These are phyloP conservation scores for Mustela lutreola DNA, from an alignment of 2,113 vertebrate genomes.

Conservation along the genomic window DNA sequence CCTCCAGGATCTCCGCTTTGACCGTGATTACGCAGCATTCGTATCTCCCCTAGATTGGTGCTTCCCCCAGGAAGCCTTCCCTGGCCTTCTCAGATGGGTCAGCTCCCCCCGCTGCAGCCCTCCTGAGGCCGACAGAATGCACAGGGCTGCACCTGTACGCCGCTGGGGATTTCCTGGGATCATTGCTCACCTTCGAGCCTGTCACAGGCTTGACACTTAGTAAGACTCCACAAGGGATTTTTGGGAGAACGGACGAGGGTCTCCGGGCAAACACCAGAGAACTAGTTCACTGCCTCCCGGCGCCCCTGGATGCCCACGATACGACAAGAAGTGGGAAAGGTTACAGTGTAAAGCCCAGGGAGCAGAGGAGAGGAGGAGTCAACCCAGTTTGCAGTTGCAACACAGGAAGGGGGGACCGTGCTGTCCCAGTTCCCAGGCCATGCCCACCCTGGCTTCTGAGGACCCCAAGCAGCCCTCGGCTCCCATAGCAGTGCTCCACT, in stretches of 20 bases:
- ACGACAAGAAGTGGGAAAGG: neutral
- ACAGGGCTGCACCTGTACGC: neutral
- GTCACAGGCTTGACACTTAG: neutral
- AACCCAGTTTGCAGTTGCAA: neutral
- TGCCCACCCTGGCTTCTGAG: accelerated
- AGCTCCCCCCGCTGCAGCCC: no score
- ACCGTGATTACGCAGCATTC: neutral
- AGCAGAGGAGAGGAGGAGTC: neutral
- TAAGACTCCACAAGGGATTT: neutral
- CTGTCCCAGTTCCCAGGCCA: no score
- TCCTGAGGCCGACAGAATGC: neutral
- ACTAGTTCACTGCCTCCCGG: neutral
- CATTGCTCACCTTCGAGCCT: neutral
- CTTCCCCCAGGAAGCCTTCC: neutral
- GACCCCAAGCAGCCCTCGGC: neutral
- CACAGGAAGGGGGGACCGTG: neutral
- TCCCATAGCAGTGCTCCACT: accelerated
- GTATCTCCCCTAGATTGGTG: neutral
- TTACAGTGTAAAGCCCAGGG: neutral
- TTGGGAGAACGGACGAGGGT: neutral
- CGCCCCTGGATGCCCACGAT: no score
- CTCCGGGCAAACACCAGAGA: neutral
- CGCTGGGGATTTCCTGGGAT: neutral
- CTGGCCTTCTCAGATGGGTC: neutral
- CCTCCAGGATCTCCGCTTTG: neutral